Base-by-base conservation (phyloP, 2,888 invertebrate genomes). In the Spicauda simplicius region DNA sequence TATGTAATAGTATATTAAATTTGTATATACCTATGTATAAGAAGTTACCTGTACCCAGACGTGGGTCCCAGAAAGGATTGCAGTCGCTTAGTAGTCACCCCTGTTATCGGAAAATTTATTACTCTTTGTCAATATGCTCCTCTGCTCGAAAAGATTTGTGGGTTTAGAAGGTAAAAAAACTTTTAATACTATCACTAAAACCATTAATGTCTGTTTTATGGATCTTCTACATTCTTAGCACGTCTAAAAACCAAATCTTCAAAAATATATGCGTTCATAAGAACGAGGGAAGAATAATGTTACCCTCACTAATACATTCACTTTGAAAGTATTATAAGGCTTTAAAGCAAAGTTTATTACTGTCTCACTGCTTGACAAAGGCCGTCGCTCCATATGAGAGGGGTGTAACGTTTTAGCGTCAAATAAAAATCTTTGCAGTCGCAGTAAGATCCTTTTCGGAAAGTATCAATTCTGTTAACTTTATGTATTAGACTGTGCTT, bases 401-500 rank as follows among this genome's bases (percentile, higher is more conserved):
- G 48, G 48, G 30, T 33, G 20, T 55, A 33, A 16, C 57, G 52
- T 64, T 64, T 64, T 20, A 64, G 52, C 50, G 37, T 64, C 57
- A 20, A 19, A 64, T 64, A 57, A 64, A 60, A 64, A 52, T 52
- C 57, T 58, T 64, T 64, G 52, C 57, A 64, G 64, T 58, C 64
- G 57, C 25, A 57, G 57, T 54, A 41, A 62, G 52, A 52, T 64
- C 67, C 48, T 69, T 71, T 70, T 68, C 64, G 69, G 62, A 70
- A 73, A 67, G 71, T 72, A 75, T 74, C 68, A 75, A 73, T 75
- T 74, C 70, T 71, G 69, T 75, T 68, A 73, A 73, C 59, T 71
- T 70, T 70, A 69, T 70, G 72, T 72, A 58, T 72, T 70, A 67
- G 72, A 71, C 53, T 37, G 37, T 65, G 64, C 60, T 48, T 54